Base-by-base conservation (phyloP, 1,140 invertebrate genomes). In the Drosophila setifemur region DNA sequence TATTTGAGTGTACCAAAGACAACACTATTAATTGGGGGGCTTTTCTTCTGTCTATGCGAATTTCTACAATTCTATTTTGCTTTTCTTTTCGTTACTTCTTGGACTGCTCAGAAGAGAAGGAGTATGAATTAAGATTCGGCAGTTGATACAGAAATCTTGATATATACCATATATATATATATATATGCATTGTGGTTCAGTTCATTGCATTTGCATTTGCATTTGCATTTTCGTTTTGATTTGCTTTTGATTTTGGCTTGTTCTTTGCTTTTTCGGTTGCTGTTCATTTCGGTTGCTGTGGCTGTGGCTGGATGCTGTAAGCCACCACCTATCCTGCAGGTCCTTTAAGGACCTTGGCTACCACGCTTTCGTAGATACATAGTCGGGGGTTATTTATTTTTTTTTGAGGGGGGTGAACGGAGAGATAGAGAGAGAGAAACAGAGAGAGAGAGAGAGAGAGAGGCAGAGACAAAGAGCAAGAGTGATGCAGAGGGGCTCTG, bases 121-220 rank as follows among this genome's bases (percentile, higher is more conserved):
- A 89, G 88, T 89, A 89, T 89, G 88, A 89, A 88, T 89, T 89
- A 89, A 89, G 88, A 89, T 89, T 89, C 88, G 88, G 88, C 88
- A 86, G 88, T 89, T 89, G 83, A 89, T 89, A 89, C 88, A 89
- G 88, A 89, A 89, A 89, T 89, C 88, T 87, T 66, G 55, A 74
- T 74, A 64, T 42, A 79, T 14, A 33, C 14, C 49, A 58, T 50
- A 33, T 53, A 52, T 74, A 66, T 44, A 48, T 58, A 19, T 31
- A 70, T 50, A 12, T 23, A 48, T 57, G 35, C 21, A 37, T 43
- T 69, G 57, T 48, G 57, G 55, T 72, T 73, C 35, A 29, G 42
- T 60, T 74, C 42, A 29, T 47, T 73, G 43, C 49, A 39, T 75
- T 75, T 75, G 39, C 53, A 66, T 61, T 40, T 55, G 45, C 49